A percentile compares a stretch with the other conserved stretches of the same genome.
Conservation (phyloP, 1,140 invertebrate species). For the Trichonephila clavata region DNA sequence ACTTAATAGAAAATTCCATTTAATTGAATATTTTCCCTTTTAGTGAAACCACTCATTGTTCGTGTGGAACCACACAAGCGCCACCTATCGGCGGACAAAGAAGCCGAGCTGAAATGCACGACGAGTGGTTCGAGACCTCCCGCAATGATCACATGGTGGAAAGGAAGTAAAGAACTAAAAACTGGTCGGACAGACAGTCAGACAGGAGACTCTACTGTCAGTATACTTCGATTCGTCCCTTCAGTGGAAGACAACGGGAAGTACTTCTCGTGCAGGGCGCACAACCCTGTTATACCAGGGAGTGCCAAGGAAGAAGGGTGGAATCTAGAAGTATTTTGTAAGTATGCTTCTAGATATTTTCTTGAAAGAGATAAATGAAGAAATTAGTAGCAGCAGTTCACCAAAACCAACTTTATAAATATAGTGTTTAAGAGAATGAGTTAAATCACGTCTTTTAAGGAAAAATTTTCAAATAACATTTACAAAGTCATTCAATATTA, state of each 20-base stretch:
- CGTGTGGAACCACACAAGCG: conserved; percentile 69
- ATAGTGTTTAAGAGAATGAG: no score
- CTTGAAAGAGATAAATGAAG: no score
- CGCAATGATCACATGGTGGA: conserved; percentile 92
- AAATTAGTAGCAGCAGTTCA: no score
- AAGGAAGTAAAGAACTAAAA: conserved; percentile 79
- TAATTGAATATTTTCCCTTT: not conserved
- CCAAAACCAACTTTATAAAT: no score
- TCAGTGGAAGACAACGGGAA: conserved; percentile 76
- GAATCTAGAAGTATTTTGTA: conserved; percentile 93
- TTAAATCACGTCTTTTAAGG: no score
- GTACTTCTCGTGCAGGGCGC: conserved; percentile 74
- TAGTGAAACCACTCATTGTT: conserved; percentile 78
- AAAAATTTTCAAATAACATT: no score
- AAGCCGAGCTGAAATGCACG: conserved; percentile 88
- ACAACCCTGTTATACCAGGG: conserved; percentile 78
- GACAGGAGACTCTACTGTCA: conserved; percentile 66
- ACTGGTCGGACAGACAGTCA: conserved; percentile 37
- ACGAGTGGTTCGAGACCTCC: conserved; percentile 92
- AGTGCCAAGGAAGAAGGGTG: conserved; percentile 89
- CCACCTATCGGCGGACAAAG: conserved; percentile 77
- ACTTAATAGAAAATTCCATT: no score
- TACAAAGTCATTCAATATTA: no score
- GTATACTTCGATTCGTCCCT: conserved; percentile 72
- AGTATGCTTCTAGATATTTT: conserved; percentile 81